Evolutionary conservation across 2,113 vertebrate genomes (phyloP).

Genomic region (Lynx canadensis): DNA sequence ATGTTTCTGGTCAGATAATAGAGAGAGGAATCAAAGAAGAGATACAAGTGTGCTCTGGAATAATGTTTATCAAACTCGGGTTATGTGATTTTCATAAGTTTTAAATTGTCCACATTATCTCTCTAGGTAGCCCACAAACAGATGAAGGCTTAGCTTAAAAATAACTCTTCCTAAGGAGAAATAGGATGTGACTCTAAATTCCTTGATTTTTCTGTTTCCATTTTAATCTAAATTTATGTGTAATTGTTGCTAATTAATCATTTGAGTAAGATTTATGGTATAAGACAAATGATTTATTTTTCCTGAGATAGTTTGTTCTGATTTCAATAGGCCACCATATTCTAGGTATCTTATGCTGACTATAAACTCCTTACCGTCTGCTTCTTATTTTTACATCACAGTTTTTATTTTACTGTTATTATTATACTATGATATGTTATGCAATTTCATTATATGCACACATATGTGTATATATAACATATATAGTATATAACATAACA

Average conservation of each 20-base stretch:
- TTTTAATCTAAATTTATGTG: slow-evolving; percentile 10
- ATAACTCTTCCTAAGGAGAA: background rate
- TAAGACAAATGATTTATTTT: background rate
- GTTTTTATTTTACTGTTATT: background rate
- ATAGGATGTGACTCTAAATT: background rate
- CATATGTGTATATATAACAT: background rate
- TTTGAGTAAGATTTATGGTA: background rate
- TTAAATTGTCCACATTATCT: background rate
- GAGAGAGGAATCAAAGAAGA: background rate
- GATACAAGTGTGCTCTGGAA: background rate
- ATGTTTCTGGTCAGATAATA: slow-evolving; percentile 22
- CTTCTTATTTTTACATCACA: background rate
- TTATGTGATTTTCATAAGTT: slow-evolving; percentile 21
- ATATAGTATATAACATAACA: background rate
- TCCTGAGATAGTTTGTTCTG: background rate
- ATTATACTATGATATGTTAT: background rate
- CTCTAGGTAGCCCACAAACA: background rate
- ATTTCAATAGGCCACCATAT: background rate
- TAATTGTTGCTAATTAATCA: background rate
- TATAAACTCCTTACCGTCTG: background rate
- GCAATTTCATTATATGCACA: background rate
- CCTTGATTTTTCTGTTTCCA: background rate
- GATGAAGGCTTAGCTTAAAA: background rate
- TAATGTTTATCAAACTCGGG: background rate
- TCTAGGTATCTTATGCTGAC: background rate